phyloP scores from a whole-genome alignment of 1,140 invertebrate genomes.

The Whitmania pigra region DNA sequence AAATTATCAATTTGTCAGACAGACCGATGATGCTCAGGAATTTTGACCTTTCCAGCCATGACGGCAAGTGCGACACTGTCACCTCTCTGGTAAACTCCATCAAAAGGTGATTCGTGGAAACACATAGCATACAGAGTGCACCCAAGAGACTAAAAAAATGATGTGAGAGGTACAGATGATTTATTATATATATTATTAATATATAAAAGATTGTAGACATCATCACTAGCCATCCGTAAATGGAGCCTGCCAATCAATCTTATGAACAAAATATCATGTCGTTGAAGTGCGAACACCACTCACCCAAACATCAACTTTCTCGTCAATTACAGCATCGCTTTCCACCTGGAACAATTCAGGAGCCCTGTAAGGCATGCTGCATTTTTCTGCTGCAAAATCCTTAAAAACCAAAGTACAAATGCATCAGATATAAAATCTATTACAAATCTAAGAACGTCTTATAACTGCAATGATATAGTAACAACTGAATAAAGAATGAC shows the following conservation, averaged over 20 bases:
- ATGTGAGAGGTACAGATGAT: slow-evolving; percentile 22
- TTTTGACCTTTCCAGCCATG: slow-evolving; percentile 59
- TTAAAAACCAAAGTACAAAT: slow-evolving; percentile 23
- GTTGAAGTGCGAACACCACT: slow-evolving; percentile 19
- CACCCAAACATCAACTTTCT: slow-evolving; percentile 77
- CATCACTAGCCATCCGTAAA: background rate
- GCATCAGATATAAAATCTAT: no score
- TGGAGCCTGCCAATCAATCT: background rate
- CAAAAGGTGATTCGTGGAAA: slow-evolving; percentile 73
- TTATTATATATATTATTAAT: background rate
- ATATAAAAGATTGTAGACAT: background rate
- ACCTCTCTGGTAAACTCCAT: slow-evolving; percentile 67
- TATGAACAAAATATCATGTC: background rate
- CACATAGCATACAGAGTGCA: slow-evolving; percentile 72
- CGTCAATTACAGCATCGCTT: slow-evolving; percentile 64
- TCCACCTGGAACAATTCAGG: slow-evolving; percentile 77
- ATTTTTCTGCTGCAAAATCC: slow-evolving; percentile 67
- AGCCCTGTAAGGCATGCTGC: slow-evolving; percentile 72
- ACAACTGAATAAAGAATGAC: no score
- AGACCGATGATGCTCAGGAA: slow-evolving; percentile 51
- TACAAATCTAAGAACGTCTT: background rate
- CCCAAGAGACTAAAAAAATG: slow-evolving; percentile 60
- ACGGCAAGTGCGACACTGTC: slow-evolving; percentile 75
- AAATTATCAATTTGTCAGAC: background rate
- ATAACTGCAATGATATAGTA: background rate